Conservation (phyloP, 2,113 vertebrate species). For the Todiramphus saurophagus region DNA sequence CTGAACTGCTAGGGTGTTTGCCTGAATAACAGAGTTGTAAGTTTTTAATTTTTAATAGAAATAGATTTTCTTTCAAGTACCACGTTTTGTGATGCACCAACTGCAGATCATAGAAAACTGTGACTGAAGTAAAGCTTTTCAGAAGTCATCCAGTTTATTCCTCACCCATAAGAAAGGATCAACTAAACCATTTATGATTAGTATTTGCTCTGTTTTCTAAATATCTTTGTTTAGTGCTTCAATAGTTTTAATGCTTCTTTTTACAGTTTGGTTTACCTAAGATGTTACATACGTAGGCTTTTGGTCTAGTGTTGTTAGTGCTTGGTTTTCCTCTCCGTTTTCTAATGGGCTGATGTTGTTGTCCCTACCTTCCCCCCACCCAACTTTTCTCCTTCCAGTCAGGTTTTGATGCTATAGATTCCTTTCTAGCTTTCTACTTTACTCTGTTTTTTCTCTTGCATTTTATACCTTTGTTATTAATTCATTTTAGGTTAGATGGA, state of each 20-base stretch:
- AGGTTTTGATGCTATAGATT: background rate
- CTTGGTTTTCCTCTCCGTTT: background rate
- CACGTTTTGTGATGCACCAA: background rate
- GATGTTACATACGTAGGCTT: background rate
- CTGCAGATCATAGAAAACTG: background rate
- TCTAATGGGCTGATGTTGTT: background rate
- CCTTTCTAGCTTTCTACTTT: background rate
- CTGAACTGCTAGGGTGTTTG: background rate
- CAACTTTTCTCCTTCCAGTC: background rate
- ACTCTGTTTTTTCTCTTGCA: background rate
- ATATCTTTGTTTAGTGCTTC: background rate
- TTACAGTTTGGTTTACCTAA: background rate
- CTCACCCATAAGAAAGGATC: background rate
- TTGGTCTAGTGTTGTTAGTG: background rate
- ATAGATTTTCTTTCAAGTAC: background rate
- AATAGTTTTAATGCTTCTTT: background rate
- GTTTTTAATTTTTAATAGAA: background rate
- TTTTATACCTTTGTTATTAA: background rate
- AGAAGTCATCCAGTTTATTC: background rate
- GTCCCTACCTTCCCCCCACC: background rate
- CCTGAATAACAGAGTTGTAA: background rate
- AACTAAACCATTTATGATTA: background rate
- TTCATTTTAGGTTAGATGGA: background rate
- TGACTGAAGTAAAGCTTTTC: background rate
- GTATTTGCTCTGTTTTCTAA: background rate